Percentiles rank a stretch among this genome's conserved stretches.
Evolutionary conservation across 2,797 vertebrate species (phyloP).

Genomic region (Squalus acanthias): DNA sequence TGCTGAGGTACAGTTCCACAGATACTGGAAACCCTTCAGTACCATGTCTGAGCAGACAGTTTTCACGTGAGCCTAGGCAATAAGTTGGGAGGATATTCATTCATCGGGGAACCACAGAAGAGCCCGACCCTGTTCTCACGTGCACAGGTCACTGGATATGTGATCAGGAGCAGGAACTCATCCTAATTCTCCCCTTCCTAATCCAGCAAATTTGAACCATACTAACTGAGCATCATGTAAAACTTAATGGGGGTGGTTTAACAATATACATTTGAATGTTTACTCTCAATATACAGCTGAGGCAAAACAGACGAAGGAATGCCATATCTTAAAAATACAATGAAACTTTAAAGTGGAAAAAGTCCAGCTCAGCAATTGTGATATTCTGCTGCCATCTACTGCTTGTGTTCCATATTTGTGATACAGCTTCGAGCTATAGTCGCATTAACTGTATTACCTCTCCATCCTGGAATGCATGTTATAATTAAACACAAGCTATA

Average conservation of each 20-base stretch:
- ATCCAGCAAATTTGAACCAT: not conserved
- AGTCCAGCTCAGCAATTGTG: not conserved
- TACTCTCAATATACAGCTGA: not conserved
- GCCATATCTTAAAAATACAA: not conserved
- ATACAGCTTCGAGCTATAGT: not conserved
- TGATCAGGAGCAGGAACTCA: not conserved
- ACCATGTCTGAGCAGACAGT: not conserved
- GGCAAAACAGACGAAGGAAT: not conserved
- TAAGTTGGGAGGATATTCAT: not conserved
- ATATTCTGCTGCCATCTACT: slow-evolving; percentile 24
- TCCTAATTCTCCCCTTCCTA: not conserved
- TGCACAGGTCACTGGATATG: not conserved
- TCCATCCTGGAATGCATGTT: not conserved
- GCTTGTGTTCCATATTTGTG: not conserved
- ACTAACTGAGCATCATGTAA: not conserved
- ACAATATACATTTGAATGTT: not conserved
- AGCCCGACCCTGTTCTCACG: not conserved
- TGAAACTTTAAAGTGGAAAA: not conserved
- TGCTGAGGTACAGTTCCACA: too few species aligned
- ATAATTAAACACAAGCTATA: slow-evolving; percentile 3
- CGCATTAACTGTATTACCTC: not conserved
- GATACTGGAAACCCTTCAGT: not conserved
- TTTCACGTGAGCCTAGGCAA: not conserved
- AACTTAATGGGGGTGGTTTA: not conserved
- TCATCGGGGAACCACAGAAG: not conserved